A percentile compares a stretch with the other conserved stretches of the same genome.
These are phyloP conservation scores for Periparus ater DNA, from an alignment of 2,797 vertebrate genomes.

Conservation along the genomic window DNA sequence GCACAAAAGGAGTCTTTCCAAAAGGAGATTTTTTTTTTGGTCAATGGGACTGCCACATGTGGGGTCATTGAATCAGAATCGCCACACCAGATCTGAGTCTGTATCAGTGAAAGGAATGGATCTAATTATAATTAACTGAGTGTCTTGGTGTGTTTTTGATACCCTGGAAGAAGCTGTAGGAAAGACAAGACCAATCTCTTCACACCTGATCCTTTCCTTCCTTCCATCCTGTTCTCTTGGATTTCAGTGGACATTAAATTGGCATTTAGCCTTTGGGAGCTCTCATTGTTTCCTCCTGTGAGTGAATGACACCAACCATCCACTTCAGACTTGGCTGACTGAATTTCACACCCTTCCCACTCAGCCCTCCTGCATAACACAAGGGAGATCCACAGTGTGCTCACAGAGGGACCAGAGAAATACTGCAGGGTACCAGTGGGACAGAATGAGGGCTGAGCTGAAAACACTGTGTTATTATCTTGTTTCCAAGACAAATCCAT, in stretches of 20 bases:
- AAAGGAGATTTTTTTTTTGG: background rate
- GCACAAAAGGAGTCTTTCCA: background rate
- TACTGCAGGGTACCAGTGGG: background rate
- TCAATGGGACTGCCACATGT: background rate
- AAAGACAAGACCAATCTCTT: background rate
- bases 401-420: too few relatives aligned
- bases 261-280: background rate
- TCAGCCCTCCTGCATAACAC: fast-evolving
- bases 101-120: background rate
- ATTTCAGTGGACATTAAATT: background rate
- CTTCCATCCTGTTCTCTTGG: background rate
- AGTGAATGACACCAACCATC: background rate
- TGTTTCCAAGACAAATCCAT: background rate
- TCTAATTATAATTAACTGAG: background rate
- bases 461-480: background rate
- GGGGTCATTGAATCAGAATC: background rate
- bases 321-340: fast-evolving
- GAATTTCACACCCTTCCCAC: background rate
- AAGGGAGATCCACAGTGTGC: background rate
- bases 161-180: background rate
- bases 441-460: background rate
- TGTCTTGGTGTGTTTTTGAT: background rate
- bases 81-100: background rate
- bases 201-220: background rate
- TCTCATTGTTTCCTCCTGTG: background rate